Base-by-base conservation (phyloP, 2,797 vertebrate species). In the Chelon labrosus region DNA sequence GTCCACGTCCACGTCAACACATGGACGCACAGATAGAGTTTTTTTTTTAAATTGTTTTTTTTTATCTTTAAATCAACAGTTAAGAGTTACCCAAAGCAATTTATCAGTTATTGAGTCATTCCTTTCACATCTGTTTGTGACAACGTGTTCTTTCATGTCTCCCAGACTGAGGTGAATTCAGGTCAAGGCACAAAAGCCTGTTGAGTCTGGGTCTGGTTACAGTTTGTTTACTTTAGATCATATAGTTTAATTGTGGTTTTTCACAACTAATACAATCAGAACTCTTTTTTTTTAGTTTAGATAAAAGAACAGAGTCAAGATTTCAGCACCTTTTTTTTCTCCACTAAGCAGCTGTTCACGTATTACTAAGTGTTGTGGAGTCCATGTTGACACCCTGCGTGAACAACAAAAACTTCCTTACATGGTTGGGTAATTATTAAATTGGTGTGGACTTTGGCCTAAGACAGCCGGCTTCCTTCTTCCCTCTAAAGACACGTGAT, bases 1-100 rank as follows among this genome's bases (percentile, higher is more conserved):
- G 69, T 87, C 86, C 89, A 91, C 84, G 89, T 90, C 31, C 31
- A 31, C 22, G 3, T 3, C 80, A 77, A 90, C 88, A 73, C 27
- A 22, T 42, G 31, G 31, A 31, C 31, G 31, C 31, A 31, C 31
- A 31, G 31, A 31, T 31, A 31, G 5, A 5, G 2, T 5, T 31
- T 31, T 31, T 3, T 31, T 31, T 1, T 31, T n/a, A n/a, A n/a
- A n/a, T n/a, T n/a, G n/a, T 31, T 31, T 3, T 31, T 31, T 31
- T 38, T 22, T 47, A 51, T 13, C 0, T 2, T 6, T 3, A 7
- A 1, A 5, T 35, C 0, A 54, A 13, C 4, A 11, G 4, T 7
- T 10, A n/a, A 31, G 4, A 13, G 1, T 27, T 37, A 3, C 0
- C 0, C 14, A 1, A 1, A 2, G 10, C 6, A 0, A 35, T 17